phyloP scores from a whole-genome alignment of 2,888 invertebrate species.

The Dicyrtoma fusca region DNA sequence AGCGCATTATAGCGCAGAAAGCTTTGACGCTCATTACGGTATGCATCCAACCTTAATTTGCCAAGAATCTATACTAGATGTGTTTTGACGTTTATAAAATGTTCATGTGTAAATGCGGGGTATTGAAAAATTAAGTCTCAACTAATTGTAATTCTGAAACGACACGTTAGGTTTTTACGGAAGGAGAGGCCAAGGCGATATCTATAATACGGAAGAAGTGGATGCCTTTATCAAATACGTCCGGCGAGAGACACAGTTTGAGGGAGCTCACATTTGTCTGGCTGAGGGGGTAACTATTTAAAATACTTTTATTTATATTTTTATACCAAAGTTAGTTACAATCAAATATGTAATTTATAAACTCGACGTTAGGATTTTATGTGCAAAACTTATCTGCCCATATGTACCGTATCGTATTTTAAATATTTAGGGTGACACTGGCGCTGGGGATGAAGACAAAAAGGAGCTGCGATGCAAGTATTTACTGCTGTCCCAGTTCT shows the following conservation, averaged over 20 bases:
- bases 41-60: too few relatives aligned
- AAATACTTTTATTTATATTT: too few relatives aligned
- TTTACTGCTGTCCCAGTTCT: conserved; percentile 90
- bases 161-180: background rate
- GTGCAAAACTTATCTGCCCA: too few relatives aligned
- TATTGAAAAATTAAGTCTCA: too few relatives aligned
- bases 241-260: conserved; percentile 70
- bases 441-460: conserved; percentile 73
- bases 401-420: too few relatives aligned
- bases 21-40: conserved; percentile 93
- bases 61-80: too few relatives aligned
- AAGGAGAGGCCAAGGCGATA: conserved; percentile 77
- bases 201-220: conserved; percentile 83
- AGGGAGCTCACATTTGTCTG: conserved; percentile 95
- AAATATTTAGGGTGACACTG: conserved; percentile 10
- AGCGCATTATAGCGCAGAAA: conserved; percentile 73
- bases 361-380: too few relatives aligned
- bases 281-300: conserved; percentile 81
- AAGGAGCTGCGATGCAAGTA: conserved; percentile 96
- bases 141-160: too few relatives aligned
- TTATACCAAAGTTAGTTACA: too few relatives aligned
- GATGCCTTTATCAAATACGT: conserved; percentile 75
- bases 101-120: too few relatives aligned
- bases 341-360: too few relatives aligned
- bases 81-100: too few relatives aligned